Conservation (phyloP, 1,140 invertebrate species). For the Rhagoletis zephyria region DNA sequence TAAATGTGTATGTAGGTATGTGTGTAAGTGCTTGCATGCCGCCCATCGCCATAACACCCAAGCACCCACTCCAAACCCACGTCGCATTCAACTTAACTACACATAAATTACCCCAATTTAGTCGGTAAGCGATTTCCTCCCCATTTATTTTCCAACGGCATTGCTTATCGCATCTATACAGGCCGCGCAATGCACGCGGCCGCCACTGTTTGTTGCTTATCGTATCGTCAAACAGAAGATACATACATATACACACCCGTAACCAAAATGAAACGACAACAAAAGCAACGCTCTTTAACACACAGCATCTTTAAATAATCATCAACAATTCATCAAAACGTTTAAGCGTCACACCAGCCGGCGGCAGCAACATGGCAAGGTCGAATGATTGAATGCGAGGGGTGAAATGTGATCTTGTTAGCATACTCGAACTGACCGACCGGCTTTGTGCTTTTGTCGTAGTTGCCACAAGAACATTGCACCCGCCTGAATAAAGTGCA, state of each 20-base stretch:
- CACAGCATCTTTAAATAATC: slow-evolving; percentile 72
- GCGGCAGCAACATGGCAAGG: background rate
- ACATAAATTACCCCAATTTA: slow-evolving; percentile 53
- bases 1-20: no score
- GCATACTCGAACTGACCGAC: background rate
- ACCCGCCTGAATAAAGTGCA: slow-evolving; percentile 16
- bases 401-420: background rate
- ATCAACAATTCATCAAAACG: slow-evolving; percentile 61
- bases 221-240: slow-evolving; percentile 56
- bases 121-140: slow-evolving; percentile 48
- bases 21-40: background rate
- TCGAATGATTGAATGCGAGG: background rate
- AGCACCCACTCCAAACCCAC: background rate
- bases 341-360: slow-evolving; percentile 12
- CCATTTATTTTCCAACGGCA: slow-evolving; percentile 13
- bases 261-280: slow-evolving; percentile 50
- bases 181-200: slow-evolving; percentile 59
- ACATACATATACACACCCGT: slow-evolving; percentile 36
- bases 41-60: background rate
- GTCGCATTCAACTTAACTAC: background rate
- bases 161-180: slow-evolving; percentile 72
- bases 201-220: slow-evolving; percentile 64
- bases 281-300: slow-evolving; percentile 22
- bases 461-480: slow-evolving; percentile 3
- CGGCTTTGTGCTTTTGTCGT: background rate